A percentile compares a stretch with the other conserved stretches of the same genome.
phyloP scores from a whole-genome alignment of 2,888 invertebrate genomes.

The Sabatieria punctata region DNA sequence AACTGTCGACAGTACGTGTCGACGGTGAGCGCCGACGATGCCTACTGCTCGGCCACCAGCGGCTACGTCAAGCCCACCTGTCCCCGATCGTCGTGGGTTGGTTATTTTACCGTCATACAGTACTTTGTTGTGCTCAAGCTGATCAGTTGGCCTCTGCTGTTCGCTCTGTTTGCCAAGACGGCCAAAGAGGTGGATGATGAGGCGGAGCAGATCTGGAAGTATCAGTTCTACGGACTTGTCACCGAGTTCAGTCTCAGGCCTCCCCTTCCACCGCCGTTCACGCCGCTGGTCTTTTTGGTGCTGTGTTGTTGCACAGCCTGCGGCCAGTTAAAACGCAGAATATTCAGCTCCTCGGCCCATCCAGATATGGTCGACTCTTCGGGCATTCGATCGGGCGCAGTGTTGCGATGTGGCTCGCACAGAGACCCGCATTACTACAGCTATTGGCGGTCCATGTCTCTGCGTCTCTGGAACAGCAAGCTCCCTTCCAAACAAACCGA shows the following conservation, averaged over 20 bases:
- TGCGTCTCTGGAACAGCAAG: neutral
- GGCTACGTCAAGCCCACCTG: conserved; percentile 14
- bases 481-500: too few relatives aligned
- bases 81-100: conserved; percentile 15
- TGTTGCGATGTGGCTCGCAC: neutral
- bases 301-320: neutral
- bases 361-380: neutral
- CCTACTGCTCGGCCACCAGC: neutral
- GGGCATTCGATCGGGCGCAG: neutral
- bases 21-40: neutral
- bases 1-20: conserved; percentile 4
- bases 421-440: neutral
- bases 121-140: conserved; percentile 27
- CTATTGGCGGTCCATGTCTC: neutral
- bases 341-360: neutral
- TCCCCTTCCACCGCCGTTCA: conserved; percentile 31
- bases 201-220: conserved; percentile 31
- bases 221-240: conserved; percentile 30
- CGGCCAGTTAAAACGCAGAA: neutral
- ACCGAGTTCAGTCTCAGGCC: conserved; percentile 30
- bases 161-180: conserved; percentile 30
- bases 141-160: conserved; percentile 31
- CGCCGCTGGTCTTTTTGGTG: conserved; percentile 13
- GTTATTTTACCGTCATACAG: conserved; percentile 22
- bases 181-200: conserved; percentile 28